Evolutionary conservation across 2,888 invertebrate species (phyloP), one percentile per base, ranked within the genome.

Genomic region (Taphrorychus bicolor): DNA sequence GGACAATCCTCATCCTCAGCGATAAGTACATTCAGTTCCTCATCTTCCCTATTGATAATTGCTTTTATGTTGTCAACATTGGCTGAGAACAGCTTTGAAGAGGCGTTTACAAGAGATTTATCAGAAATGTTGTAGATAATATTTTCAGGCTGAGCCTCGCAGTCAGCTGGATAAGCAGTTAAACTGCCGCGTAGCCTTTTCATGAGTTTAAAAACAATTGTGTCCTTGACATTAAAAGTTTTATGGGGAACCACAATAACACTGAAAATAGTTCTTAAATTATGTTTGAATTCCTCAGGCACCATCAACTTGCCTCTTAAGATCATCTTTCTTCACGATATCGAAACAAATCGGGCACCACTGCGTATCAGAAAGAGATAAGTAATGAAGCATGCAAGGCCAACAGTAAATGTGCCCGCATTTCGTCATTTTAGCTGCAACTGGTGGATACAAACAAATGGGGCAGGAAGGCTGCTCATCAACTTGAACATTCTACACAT

Each of bases 331-430:
- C 70, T 91, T 87, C 57, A 98, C 85, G 0, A 91, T 87, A 76
- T 95, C 93, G 74, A 91, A 91, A 82, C 98, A 98, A 71, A 98
- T 97, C 0, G 98, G 98, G 81, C 98, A 98, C 85, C 91, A 92
- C 19, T 88, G 84, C 78, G 92, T 91, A 75, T 97, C 97, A 58
- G 92, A 91, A 1, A 96, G 84, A 0, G 93, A 90, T 45, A 95
- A 86, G 80, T 97, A 97, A 82, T 97, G 97, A 53, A 98, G 86
- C 74, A 96, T 89, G 79, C 98, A 98, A 0, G 96, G 88, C 96
- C 95, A 98, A 82, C 98, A 98, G 82, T 93, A 97, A 70, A 95
- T 91, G 80, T 98, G 98, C 7, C 98, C 97, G 81, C 98, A 98
- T 45, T 91, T 88, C 0, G 96, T 97, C 79, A 97, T 93, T 82